Evolutionary conservation across 2,888 invertebrate species (phyloP), one percentile per base, ranked within the genome.

Genomic region (Sinhomidia bicolor): DNA sequence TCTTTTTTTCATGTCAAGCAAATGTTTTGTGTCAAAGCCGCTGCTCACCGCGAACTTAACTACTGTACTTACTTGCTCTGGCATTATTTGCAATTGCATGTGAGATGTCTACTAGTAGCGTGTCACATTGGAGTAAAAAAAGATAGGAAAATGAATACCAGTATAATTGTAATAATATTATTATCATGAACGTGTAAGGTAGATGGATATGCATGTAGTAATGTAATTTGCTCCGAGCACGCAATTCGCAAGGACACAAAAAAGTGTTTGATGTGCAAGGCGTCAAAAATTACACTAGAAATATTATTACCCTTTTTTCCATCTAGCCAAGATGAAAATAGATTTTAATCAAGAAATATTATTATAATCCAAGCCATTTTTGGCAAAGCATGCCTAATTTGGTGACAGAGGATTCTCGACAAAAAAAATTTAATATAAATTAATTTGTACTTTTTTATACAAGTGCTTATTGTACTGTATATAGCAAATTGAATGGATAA

Each of bases 231-330:
- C 10, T 47, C 3, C 3, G 51, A 65, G 54, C 85, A 85, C 79
- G 85, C 78, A 79, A 85, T 68, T 14, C 44, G 71, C 36, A 65
- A 41, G 23, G 23, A 51, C 68, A 60, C 36, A 10, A 57, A 57
- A 57, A 17, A 23, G 57, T 23, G 23, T 57, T 6, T 57, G 20
- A 9, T 23, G 7, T 23, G 23, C 57, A 47, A 79, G 32, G 79
- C 54, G 74, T 85, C 60, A 84, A 47, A 68, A 85, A n/a, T 79
- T 47, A 68, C 65, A 79, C 76, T 60, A 12, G n/a, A 36, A 5
- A 36, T 3, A 7, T 47, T 47, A 47, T 14, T 12, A 12, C 29
- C 32, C 14, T 62, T 62, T 60, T 62, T 32, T 62, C 12, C 9
- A n/a, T 5, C 14, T 26, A 57, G 20, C 23, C 57, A 57, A n/a